A percentile compares a stretch with the other conserved stretches of the same genome.
phyloP scores from a whole-genome alignment of 53 echinoderm and acorn worm genomes.

The Antedon mediterranea region DNA sequence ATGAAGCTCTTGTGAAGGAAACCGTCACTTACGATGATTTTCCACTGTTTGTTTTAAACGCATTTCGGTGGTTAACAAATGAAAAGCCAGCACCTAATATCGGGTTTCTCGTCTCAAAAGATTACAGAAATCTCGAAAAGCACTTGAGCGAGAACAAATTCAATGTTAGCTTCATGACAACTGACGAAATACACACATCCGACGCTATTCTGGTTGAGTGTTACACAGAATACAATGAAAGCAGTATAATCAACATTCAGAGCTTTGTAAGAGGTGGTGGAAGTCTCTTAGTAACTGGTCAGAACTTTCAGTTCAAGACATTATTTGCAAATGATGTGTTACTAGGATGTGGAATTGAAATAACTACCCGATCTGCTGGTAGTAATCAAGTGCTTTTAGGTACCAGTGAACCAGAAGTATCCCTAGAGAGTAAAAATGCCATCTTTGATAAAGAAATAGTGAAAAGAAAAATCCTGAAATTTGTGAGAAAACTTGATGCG shows the following conservation, averaged over 20 bases:
- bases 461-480: not conserved
- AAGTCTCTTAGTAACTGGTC: not conserved
- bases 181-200: not conserved
- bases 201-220: not conserved
- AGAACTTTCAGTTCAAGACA: not conserved
- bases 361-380: not conserved
- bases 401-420: not conserved
- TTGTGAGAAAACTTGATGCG: not conserved
- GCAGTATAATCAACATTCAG: not conserved
- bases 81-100: not conserved
- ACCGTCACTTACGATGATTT: not conserved
- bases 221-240: not conserved
- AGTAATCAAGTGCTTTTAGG: not conserved
- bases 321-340: not conserved
- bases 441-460: not conserved
- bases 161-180: not conserved
- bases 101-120: not conserved
- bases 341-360: not conserved
- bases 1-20: not conserved
- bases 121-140: not conserved
- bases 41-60: not conserved
- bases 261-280: not conserved
- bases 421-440: not conserved
- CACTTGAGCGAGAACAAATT: not conserved
- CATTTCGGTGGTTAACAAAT: not conserved